Base-by-base conservation (phyloP, 2,888 invertebrate genomes). In the Subacronicta megacephala region DNA sequence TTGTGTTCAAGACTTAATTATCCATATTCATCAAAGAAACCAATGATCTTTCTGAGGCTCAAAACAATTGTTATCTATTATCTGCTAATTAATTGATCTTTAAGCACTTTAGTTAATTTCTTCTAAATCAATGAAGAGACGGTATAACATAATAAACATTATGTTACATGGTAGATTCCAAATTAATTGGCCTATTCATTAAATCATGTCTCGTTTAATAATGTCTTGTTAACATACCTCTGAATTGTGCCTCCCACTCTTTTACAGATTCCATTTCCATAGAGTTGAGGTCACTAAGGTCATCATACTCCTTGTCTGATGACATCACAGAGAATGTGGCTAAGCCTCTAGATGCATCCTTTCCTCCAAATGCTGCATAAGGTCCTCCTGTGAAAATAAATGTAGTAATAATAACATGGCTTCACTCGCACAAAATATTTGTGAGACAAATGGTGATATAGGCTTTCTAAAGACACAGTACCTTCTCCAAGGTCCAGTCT, bases 211-310 rank as follows among this genome's bases (percentile, higher is more conserved):
- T 2, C 10, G 3, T 0, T 26, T 1, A 31, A 5, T 31, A n/a
- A 31, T 31, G n/a, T n/a, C 1, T 5, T 31, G 31, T n/a, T 2
- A n/a, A n/a, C 31, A 77, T 94, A 98, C 98, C 99, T 96, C 97
- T 97, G 89, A 99, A 98, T 89, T 99, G 99, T 90, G 97, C 97
- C 89, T 99, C 99, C 99, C 99, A 99, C 93, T 99, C 99, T 72
- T 96, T 96, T 7, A 99, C 97, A 17, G 98, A 98, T 76, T 98
- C 98, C 98, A 99, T 98, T 94, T 99, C 98, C 95, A 97, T 96
- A 12, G 97, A 96, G 83, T 97, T 97, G 53, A 99, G 95, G 91
- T 99, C 99, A 88, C 98, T 98, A 52, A 99, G 95, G 89, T 99
- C 99, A 95, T 99, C 99, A 92, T 98, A 98, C 77, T 97, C 98